phyloP scores from a whole-genome alignment of 92 coral and sea anemone genomes.

The Paragorgia papillata region DNA sequence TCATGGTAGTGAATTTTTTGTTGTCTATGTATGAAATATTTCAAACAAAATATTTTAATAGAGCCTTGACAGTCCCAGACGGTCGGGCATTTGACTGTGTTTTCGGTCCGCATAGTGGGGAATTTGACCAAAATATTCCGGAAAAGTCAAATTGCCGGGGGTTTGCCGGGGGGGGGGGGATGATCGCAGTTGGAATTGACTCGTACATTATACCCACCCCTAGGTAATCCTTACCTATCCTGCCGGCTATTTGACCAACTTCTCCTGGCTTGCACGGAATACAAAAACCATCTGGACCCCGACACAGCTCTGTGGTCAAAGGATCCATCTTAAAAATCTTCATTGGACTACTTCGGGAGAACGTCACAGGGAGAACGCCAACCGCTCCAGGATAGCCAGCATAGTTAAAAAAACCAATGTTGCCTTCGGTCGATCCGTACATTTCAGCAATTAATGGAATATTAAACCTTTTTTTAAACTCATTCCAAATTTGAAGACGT shows the following conservation, averaged over 20 bases:
- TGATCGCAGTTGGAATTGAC: too few species aligned
- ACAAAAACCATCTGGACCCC: conserved; percentile 42
- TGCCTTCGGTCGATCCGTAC: conserved; percentile 49
- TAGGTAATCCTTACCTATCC: conserved; percentile 23
- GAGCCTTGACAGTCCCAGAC: too few species aligned
- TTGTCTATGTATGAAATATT: too few species aligned
- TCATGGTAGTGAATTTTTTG: too few species aligned
- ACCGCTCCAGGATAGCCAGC: conserved; percentile 34
- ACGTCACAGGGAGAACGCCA: conserved; percentile 10
- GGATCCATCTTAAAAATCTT: conserved; percentile 38
- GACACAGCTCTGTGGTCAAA: conserved; percentile 22
- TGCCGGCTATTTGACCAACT: conserved; percentile 30
- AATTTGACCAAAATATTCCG: too few species aligned
- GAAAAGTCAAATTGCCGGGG: too few species aligned
- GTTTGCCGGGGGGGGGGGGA: too few species aligned
- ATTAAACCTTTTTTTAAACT: conserved; percentile 38
- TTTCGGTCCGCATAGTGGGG: too few species aligned
- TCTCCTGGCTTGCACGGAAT: conserved; percentile 38
- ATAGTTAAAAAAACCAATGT: not conserved
- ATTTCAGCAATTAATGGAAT: conserved; percentile 32
- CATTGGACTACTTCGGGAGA: not conserved
- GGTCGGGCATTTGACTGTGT: too few species aligned
- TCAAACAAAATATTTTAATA: too few species aligned
- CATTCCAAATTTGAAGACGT: conserved; percentile 43
- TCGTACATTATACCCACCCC: too few species aligned